Evolutionary conservation across 2,888 invertebrate genomes (phyloP).

Genomic region (Lamellibrachia satsuma): DNA sequence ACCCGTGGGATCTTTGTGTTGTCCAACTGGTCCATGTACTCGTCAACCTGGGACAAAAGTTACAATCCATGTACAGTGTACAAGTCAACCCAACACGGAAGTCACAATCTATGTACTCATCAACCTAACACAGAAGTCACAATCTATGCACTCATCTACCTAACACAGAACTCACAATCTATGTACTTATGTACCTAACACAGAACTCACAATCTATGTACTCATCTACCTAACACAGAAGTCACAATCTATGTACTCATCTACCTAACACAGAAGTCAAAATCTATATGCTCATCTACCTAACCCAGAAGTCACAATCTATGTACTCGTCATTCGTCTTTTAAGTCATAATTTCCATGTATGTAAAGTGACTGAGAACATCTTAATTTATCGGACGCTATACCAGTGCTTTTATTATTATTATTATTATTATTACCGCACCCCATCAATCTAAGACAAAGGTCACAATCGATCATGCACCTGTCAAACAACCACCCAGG

Average conservation of each 20-base stretch:
- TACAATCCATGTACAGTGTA: background rate
- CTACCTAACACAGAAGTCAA: background rate
- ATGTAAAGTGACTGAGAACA: too few species aligned
- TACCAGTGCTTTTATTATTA: too few species aligned
- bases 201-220: too few species aligned
- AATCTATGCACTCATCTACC: background rate
- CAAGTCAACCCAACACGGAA: background rate
- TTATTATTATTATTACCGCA: too few species aligned
- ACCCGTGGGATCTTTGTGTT: slow-evolving; percentile 80
- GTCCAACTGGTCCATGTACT: slow-evolving; percentile 90
- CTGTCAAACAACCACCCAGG: background rate
- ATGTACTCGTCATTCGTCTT: too few species aligned
- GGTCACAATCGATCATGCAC: too few species aligned
- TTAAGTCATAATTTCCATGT: too few species aligned
- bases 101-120: background rate
- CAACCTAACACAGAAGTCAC: background rate
- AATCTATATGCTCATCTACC: background rate
- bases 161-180: background rate
- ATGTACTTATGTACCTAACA: too few species aligned
- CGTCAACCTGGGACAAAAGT: slow-evolving; percentile 77
- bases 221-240: too few species aligned
- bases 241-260: background rate
- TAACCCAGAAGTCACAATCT: background rate
- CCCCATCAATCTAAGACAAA: too few species aligned
- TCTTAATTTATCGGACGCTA: too few species aligned